Evolutionary conservation across 2,888 invertebrate genomes (phyloP).

Genomic region (Aricia artaxerxes): DNA sequence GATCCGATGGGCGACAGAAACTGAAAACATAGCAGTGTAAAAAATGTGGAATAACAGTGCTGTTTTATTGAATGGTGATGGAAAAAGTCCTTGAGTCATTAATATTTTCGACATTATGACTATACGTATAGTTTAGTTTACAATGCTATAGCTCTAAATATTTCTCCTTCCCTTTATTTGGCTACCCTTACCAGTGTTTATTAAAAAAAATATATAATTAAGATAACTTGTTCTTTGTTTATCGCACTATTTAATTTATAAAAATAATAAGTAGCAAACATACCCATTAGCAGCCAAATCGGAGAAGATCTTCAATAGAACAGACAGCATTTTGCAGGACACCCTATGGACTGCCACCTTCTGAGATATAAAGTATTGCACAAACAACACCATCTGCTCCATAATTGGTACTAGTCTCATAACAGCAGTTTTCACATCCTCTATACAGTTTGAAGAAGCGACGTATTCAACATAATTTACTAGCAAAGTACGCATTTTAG

Average conservation of each 20-base stretch:
- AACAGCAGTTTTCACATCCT: slow-evolving; percentile 59
- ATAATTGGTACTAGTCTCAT: slow-evolving; percentile 84
- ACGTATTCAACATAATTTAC: slow-evolving; percentile 66
- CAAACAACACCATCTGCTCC: slow-evolving; percentile 87
- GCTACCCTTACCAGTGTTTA: no score
- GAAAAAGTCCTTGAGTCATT: no score
- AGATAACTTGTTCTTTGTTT: no score
- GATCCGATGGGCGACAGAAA: slow-evolving; percentile 94
- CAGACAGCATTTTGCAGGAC: slow-evolving; percentile 90
- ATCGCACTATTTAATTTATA: no score
- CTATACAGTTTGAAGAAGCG: slow-evolving; percentile 50
- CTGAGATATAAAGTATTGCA: slow-evolving; percentile 89
- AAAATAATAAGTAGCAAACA: slow-evolving; percentile 58
- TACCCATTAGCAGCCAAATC: slow-evolving; percentile 87
- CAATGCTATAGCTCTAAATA: no score
- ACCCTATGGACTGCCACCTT: slow-evolving; percentile 89
- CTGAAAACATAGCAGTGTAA: slow-evolving; percentile 68
- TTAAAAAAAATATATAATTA: no score
- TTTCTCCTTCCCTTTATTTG: no score
- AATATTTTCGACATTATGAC: no score
- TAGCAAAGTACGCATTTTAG: slow-evolving; percentile 64
- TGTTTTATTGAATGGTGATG: no score
- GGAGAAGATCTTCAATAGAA: slow-evolving; percentile 91
- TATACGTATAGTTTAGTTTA: no score
- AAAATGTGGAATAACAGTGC: no score